A percentile compares a stretch with the other conserved stretches of the same genome.
These are phyloP conservation scores for Capromys pilorides DNA, from an alignment of 2,797 vertebrate species.

Conservation along the genomic window DNA sequence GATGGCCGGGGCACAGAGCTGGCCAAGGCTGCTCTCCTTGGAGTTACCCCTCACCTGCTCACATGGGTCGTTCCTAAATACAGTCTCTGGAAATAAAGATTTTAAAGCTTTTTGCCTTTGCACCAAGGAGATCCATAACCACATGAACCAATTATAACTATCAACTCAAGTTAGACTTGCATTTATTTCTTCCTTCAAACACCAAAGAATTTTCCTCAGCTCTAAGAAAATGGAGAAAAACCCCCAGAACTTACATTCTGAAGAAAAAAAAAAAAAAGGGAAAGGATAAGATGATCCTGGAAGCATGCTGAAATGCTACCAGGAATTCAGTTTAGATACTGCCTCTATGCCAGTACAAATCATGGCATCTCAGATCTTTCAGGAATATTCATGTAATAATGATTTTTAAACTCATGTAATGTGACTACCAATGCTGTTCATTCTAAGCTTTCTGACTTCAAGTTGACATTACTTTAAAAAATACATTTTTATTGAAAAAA, in stretches of 20 bases:
- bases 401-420: background rate
- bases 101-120: background rate
- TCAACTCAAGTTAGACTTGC: background rate
- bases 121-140: background rate
- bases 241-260: background rate
- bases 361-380: background rate
- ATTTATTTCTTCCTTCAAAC: conserved; percentile 22
- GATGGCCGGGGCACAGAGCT: conserved; percentile 66
- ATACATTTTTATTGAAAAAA: background rate
- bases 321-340: background rate
- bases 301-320: background rate
- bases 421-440: background rate
- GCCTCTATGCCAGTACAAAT: background rate
- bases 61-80: conserved; percentile 33
- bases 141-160: background rate
- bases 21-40: conserved; percentile 50
- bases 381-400: background rate
- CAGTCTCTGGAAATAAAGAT: background rate
- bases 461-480: background rate
- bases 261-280: background rate
- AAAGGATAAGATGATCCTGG: background rate
- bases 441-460: conserved; percentile 13
- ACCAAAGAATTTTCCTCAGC: background rate
- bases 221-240: background rate
- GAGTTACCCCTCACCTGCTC: conserved; percentile 65